Evolutionary conservation across 2,113 vertebrate genomes (phyloP), one percentile per base, ranked within the genome.

Genomic region (Desmodus rotundus): DNA sequence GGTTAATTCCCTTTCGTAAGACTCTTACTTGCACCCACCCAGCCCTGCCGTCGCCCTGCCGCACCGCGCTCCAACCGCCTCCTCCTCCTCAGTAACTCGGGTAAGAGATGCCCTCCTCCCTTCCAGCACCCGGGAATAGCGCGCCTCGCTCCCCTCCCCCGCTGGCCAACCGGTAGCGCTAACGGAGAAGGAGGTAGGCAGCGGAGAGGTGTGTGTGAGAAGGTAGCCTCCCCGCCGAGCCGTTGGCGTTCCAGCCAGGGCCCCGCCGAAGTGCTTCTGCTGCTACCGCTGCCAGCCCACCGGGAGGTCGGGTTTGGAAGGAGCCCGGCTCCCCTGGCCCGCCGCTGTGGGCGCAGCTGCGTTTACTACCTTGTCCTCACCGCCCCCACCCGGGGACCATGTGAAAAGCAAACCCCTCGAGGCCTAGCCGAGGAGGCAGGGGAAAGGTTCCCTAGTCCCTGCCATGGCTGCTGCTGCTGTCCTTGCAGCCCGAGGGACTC

Each of bases 1-100:
- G 97, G 97, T 97, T 98, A 98, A 97, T 98, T 98, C 95, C 94
- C 96, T 97, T 86, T 94, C 88, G 81, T 97, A 92, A 97, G 97
- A 97, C 96, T 96, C 95, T 94, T 31, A 68, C 77, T 97, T 96
- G 96, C 97, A 96, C 94, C 96, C 97, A 95, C 90, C 97, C 97
- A 94, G 94, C 96, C 96, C 97, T 88, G 86, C 97, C 82, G 97
- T 97, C 96, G 88, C 96, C 88, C 85, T 82, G 92, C 96, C 65
- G 95, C 95, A 94, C 96, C 91, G 96, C 93, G 82, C 96, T 97
- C 96, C 96, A 94, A 33, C 96, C 95, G 82, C 97, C 96, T 72
- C 96, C 96, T 96, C 93, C 83, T 97, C 89, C 96, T 98, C 97
- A 97, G 94, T 98, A 97, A 98, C 97, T 73, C 96, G 96, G 97